Evolutionary conservation across 2,797 vertebrate genomes (phyloP).

Genomic region (Paratrypauchen microcephalus): DNA sequence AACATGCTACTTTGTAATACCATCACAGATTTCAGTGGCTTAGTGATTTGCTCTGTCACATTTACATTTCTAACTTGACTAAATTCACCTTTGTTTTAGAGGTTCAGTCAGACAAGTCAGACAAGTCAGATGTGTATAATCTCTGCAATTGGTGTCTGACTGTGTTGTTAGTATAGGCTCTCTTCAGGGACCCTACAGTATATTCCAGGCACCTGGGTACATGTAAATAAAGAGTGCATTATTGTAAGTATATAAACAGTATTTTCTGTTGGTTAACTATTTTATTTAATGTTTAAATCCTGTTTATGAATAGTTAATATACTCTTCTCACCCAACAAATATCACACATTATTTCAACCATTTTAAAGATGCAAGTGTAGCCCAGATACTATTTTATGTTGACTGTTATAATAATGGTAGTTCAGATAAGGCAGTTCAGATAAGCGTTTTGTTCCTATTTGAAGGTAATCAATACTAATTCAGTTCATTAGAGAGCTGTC

Average conservation of each 20-base stretch:
- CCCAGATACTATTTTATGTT: neutral
- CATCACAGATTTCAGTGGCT: slow-evolving; percentile 18
- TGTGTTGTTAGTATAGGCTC: neutral
- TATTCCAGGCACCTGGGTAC: neutral
- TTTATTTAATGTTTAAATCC: too few species aligned
- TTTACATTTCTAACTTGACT: neutral
- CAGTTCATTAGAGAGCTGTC: slow-evolving; percentile 31
- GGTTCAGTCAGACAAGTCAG: neutral
- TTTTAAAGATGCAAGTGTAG: neutral
- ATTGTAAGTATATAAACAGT: neutral
- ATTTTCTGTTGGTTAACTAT: neutral
- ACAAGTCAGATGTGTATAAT: neutral
- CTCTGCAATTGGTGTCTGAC: neutral
- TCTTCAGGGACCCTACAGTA: neutral
- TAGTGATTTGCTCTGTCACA: slow-evolving; percentile 11
- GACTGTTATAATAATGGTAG: neutral
- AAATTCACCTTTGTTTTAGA: neutral
- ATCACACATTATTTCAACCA: neutral
- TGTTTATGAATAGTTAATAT: neutral
- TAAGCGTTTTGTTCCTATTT: neutral
- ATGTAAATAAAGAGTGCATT: neutral
- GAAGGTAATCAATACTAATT: slow-evolving; percentile 30
- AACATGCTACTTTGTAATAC: slow-evolving; percentile 23
- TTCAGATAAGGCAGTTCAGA: neutral
- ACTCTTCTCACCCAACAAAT: neutral